Base-by-base conservation (phyloP, 2,113 vertebrate genomes). In the Phalacrocorax pelagicus region DNA sequence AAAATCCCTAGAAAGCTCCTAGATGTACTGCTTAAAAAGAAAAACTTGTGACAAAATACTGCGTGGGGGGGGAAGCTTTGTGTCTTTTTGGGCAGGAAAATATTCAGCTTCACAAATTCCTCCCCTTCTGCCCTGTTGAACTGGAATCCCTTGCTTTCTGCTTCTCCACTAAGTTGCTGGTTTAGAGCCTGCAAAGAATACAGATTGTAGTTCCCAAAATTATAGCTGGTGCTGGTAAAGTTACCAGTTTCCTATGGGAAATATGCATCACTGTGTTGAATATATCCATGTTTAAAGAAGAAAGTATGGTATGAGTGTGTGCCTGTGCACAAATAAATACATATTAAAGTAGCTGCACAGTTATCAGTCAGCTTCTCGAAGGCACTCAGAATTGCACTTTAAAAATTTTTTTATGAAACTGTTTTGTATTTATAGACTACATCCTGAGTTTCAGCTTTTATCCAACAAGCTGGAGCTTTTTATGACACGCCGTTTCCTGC, bases 341-440 rank as follows among this genome's bases (percentile, higher is more conserved):
- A 27, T 16, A 63, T 14, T 29, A 23, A 82, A 54, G 34, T 3
- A 88, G 29, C 26, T 38, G 19, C 20, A 54, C 13, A 55, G n/a
- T 70, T 83, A 62, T 21, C 32, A 66, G 70, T 49, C 49, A 84
- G 71, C 17, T 91, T 77, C 52, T 78, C 81, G 40, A 26, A 84
- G 36, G 40, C 54, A 42, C 71, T 93, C 52, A 77, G 24, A 95
- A 55, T 14, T 52, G 29, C 61, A 66, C 42, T 78, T 95, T 9
- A 52, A 74, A 88, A 74, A 71, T 80, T 85, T 54, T 92, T 92
- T 62, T 66, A 92, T 75, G 58, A 84, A 83, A 59, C 62, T 88
- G 18, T 52, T 93, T 91, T 84, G 49, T 86, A 92, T 92, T 94
- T 96, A 94, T 69, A 92, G 77, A 46, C 52, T 88, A 65, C 27